Percentiles rank a stretch among this genome's conserved stretches.
phyloP scores from a whole-genome alignment of 2,888 invertebrate species.

The Leptura quadrifasciata region DNA sequence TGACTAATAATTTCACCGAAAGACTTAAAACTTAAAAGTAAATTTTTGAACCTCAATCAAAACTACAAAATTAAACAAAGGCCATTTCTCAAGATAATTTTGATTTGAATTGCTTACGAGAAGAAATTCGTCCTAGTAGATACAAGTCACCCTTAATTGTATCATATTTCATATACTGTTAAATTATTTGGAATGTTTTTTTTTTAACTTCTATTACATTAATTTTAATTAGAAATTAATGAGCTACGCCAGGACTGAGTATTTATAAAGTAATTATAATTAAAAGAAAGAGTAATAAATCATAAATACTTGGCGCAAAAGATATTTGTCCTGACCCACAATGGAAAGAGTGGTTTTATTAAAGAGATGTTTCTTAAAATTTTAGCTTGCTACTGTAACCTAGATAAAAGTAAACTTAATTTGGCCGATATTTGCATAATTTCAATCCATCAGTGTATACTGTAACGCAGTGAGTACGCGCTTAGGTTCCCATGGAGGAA shows the following conservation, averaged over 20 bases:
- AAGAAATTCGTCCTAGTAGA: neutral
- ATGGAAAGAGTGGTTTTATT: neutral
- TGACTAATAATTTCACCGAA: neutral
- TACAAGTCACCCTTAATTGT: neutral
- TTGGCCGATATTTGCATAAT: too few relatives aligned
- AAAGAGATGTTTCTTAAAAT: neutral
- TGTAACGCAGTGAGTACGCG: too few relatives aligned
- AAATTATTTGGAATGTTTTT: neutral
- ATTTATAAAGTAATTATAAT: neutral
- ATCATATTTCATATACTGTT: neutral
- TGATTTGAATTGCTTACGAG: neutral
- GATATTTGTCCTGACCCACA: neutral
- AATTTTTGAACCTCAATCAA: neutral
- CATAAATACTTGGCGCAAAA: neutral
- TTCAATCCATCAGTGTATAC: too few relatives aligned
- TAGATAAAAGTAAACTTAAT: too few relatives aligned
- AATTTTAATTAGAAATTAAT: neutral
- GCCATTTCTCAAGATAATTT: neutral
- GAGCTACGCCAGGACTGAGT: neutral
- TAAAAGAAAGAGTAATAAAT: neutral
- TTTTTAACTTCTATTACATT: neutral
- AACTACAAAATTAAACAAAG: neutral
- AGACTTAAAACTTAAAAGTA: neutral
- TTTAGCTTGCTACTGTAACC: too few relatives aligned
- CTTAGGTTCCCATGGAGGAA: too few relatives aligned